phyloP scores from a whole-genome alignment of 2,113 vertebrate species.

The Rhabdomys dilectus region DNA sequence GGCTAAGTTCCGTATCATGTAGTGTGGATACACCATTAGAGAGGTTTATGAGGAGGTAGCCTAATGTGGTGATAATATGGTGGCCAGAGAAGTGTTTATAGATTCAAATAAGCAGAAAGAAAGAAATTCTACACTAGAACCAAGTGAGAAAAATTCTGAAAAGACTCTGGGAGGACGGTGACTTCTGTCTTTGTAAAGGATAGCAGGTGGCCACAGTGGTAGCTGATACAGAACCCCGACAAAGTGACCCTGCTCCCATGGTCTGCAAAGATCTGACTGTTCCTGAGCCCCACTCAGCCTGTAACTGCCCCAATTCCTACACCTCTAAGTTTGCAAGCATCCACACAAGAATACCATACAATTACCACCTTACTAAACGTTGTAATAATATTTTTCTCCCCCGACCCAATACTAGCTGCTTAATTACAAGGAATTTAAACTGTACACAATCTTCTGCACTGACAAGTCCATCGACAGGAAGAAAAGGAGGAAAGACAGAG shows the following conservation, averaged over 20 bases:
- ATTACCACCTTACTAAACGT: neutral
- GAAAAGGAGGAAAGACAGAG: conserved; percentile 33
- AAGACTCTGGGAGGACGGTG: neutral
- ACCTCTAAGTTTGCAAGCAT: neutral
- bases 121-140: neutral
- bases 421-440: conserved; percentile 80
- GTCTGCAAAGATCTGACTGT: neutral
- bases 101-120: neutral
- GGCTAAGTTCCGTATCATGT: too few species aligned
- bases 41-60: neutral
- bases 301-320: neutral
- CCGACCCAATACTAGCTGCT: conserved; percentile 60
- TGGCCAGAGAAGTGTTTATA: neutral
- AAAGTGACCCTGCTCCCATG: neutral
- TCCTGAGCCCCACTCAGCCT: neutral
- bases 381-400: conserved; percentile 45
- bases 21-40: neutral
- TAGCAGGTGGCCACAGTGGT: neutral
- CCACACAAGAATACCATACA: neutral
- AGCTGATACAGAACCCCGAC: neutral
- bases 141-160: neutral
- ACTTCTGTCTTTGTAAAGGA: neutral
- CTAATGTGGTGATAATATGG: neutral
- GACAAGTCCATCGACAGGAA: conserved; percentile 75
- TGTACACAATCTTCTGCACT: conserved; percentile 78